phyloP scores from a whole-genome alignment of 2,113 vertebrate species.

The Anolis carolinensis region DNA sequence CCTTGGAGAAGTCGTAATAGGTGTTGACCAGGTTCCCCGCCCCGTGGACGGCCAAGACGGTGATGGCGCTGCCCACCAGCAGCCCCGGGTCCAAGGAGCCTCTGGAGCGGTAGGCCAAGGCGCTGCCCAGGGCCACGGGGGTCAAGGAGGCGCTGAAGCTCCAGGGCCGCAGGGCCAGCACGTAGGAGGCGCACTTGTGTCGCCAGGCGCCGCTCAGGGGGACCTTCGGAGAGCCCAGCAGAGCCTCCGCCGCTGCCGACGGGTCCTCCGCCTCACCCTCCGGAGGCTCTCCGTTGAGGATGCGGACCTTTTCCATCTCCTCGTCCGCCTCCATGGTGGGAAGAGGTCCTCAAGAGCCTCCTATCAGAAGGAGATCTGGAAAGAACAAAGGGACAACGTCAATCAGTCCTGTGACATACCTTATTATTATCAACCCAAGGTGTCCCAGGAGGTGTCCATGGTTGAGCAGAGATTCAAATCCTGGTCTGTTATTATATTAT shows the following conservation, averaged over 20 bases:
- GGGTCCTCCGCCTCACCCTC: slow-evolving; percentile 34
- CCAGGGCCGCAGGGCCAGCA: slow-evolving; percentile 93
- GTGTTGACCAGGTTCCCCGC: slow-evolving; percentile 97
- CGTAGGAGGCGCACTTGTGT: slow-evolving; percentile 91
- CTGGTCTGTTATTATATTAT: too few relatives aligned
- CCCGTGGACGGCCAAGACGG: slow-evolving; percentile 92
- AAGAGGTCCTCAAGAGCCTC: not conserved
- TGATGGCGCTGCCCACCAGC: slow-evolving; percentile 87
- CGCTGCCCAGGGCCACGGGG: slow-evolving; percentile 92
- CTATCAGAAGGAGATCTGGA: not conserved
- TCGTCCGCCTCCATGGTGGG: slow-evolving; percentile 66
- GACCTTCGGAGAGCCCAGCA: slow-evolving; percentile 15
- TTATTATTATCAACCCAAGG: too few relatives aligned
- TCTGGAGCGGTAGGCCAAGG: slow-evolving; percentile 90
- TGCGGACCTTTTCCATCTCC: slow-evolving; percentile 64
- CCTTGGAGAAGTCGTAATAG: slow-evolving; percentile 99
- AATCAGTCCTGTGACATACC: too few relatives aligned
- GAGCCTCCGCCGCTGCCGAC: not conserved
- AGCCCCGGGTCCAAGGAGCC: slow-evolving; percentile 86
- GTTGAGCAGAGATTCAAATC: too few relatives aligned
- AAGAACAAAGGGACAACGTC: not conserved
- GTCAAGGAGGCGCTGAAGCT: slow-evolving; percentile 96
- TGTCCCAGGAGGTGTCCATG: too few relatives aligned
- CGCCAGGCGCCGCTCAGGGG: slow-evolving; percentile 64
- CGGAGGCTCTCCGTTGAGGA: slow-evolving; percentile 58